A percentile compares a stretch with the other conserved stretches of the same genome.
phyloP scores from a whole-genome alignment of 2,797 vertebrate genomes.

The Pangasius sanitwongsei region DNA sequence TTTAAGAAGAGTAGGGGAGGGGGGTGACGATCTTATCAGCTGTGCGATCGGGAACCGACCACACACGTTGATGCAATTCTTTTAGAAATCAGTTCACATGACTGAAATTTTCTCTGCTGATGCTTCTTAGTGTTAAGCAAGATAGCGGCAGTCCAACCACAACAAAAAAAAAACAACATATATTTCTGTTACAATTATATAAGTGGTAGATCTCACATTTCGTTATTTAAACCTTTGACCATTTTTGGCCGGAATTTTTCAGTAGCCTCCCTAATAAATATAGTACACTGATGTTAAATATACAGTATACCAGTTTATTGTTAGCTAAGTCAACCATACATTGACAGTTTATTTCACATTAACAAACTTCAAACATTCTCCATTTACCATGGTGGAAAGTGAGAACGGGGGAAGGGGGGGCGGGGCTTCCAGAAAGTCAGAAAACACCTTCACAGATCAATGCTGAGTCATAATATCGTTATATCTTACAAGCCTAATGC shows the following conservation, averaged over 20 bases:
- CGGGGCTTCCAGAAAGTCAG: background rate
- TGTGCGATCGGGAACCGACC: background rate
- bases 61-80: background rate
- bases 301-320: background rate
- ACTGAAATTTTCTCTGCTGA: background rate
- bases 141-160: background rate
- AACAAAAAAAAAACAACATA: no score
- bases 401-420: background rate
- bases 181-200: background rate
- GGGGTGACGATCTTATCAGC: background rate
- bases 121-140: background rate
- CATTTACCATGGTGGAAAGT: background rate
- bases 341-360: background rate
- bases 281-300: background rate
- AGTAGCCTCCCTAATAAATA: background rate
- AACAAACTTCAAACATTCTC: background rate
- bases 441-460: background rate
- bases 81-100: background rate
- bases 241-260: background rate
- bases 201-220: background rate
- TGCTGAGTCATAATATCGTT: background rate
- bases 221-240: no score
- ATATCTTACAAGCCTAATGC: background rate
- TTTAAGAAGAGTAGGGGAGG: background rate
- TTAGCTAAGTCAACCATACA: background rate